These are phyloP conservation scores for Apodemia zela DNA, from an alignment of 2,888 invertebrate genomes.

Conservation along the genomic window DNA sequence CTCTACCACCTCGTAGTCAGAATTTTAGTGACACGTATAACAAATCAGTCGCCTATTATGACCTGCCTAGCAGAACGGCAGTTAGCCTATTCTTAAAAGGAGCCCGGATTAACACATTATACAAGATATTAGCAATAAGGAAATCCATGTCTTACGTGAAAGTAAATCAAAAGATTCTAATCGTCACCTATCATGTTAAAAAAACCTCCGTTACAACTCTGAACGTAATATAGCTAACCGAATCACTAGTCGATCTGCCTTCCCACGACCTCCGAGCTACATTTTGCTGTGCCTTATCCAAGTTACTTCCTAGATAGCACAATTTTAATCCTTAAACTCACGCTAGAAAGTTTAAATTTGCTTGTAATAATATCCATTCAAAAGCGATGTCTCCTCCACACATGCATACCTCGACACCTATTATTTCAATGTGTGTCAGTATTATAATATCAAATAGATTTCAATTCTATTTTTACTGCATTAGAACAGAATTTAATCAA, in stretches of 20 bases:
- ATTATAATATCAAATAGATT: conserved; percentile 37
- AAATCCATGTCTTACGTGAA: conserved; percentile 6
- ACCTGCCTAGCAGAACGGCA: no score
- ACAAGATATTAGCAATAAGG: background rate
- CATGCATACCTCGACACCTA: conserved; percentile 57
- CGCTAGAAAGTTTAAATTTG: conserved; percentile 41
- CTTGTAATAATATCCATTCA: conserved; percentile 57
- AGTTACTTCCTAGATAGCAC: conserved; percentile 68
- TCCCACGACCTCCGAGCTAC: conserved; percentile 75
- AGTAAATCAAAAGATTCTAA: conserved; percentile 19
- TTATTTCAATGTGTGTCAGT: conserved; percentile 47
- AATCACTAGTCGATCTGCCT: conserved; percentile 50
- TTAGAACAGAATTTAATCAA: conserved; percentile 42
- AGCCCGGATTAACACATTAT: no score
- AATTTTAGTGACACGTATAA: no score
- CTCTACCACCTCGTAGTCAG: no score
- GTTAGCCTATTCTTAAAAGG: no score
- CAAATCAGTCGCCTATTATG: no score
- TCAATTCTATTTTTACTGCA: conserved; percentile 28
- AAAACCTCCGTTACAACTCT: conserved; percentile 62
- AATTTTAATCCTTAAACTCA: conserved; percentile 41
- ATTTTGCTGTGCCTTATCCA: conserved; percentile 73
- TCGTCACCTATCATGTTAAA: conserved; percentile 52
- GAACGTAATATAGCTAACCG: conserved; percentile 63
- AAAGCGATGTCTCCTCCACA: conserved; percentile 60